Base-by-base conservation (phyloP, 1,140 invertebrate genomes). In the Solenopsis invicta region DNA sequence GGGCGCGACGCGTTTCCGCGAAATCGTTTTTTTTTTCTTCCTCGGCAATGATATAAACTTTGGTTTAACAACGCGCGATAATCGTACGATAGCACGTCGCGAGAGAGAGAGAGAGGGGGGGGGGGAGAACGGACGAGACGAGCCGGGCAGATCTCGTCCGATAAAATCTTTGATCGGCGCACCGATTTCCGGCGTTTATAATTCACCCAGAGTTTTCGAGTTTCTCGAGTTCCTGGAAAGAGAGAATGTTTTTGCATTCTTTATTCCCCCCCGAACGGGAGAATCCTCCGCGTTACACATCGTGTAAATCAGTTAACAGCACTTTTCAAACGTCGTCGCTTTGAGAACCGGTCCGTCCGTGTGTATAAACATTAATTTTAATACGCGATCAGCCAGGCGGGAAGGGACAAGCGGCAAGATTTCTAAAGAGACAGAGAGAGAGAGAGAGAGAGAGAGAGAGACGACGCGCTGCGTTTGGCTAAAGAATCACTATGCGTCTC, bases 161-260 rank as follows among this genome's bases (percentile, higher is more conserved):
- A 52, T 34, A 48, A 48, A n/a, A 48, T 45, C 45, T 34, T 29
- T 12, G 41, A 77, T 77, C 29, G 29, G n/a, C 74, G 52, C 52
- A 9, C 37, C 52, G 74, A 76, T 76, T 59, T 59, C 52, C 52
- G 54, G 21, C 52, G 34, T 56, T 59, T 21, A 76, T 59, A 76
- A 76, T 59, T 76, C 52, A 41, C 37, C 54, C 18, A 4, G 4
- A 75, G 66, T 41, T 4, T 69, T 69, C 66, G 41, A 50, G 66
- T 50, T 16, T 74, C 29, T 29, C 71, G 34, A 41, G n/a, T 78
- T 66, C 13, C n/a, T 24, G 29, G 74, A 76, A 61, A 45, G 12
- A 9, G 71, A 61, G 69, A 75, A 59, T 75, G 52, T 61, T 76
- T 76, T 59, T 18, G 34, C n/a, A 45, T 76, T 76, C n/a, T 45